phyloP scores from a whole-genome alignment of 1,140 invertebrate species.

The Aphelinus certus region DNA sequence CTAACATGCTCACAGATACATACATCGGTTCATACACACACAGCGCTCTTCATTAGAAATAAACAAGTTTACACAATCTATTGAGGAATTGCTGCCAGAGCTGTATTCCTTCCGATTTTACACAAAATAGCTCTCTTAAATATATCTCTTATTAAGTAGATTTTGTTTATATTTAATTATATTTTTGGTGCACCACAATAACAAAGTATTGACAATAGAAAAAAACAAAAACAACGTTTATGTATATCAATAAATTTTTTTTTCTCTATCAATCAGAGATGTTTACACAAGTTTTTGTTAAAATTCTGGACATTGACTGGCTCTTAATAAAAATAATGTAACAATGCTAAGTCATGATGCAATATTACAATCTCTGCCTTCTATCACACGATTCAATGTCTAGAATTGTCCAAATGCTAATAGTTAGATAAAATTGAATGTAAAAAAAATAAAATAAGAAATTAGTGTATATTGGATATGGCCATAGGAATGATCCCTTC shows the following conservation, averaged over 20 bases:
- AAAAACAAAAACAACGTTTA: not conserved
- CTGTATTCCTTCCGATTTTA: constrained; percentile 41
- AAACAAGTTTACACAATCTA: constrained; percentile 36
- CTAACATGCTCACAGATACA: not conserved
- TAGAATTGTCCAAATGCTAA: constrained; percentile 1
- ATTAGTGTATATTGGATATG: not conserved
- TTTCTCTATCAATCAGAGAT: not conserved
- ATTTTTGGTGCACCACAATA: constrained; percentile 11
- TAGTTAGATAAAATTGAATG: not conserved
- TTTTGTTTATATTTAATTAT: constrained; percentile 1
- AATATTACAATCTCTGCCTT: constrained; percentile 16
- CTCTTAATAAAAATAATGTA: constrained; percentile 19
- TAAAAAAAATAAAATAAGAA: constrained; percentile 22
- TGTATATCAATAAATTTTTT: not conserved
- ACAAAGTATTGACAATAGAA: not conserved
- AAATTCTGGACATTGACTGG: constrained; percentile 27
- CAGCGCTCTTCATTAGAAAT: constrained; percentile 14
- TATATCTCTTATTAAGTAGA: constrained; percentile 10
- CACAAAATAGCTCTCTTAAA: constrained; percentile 41
- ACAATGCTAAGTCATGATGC: constrained; percentile 27
- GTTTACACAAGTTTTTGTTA: constrained; percentile 16
- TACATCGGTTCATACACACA: constrained; percentile 6
- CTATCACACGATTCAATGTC: constrained; percentile 18
- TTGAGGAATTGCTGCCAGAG: constrained; percentile 43
- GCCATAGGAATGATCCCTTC: constrained; percentile 5